Evolutionary conservation across 1,140 invertebrate species (phyloP), one percentile per base, ranked within the genome.

Genomic region (Ditylenchus dipsaci): DNA sequence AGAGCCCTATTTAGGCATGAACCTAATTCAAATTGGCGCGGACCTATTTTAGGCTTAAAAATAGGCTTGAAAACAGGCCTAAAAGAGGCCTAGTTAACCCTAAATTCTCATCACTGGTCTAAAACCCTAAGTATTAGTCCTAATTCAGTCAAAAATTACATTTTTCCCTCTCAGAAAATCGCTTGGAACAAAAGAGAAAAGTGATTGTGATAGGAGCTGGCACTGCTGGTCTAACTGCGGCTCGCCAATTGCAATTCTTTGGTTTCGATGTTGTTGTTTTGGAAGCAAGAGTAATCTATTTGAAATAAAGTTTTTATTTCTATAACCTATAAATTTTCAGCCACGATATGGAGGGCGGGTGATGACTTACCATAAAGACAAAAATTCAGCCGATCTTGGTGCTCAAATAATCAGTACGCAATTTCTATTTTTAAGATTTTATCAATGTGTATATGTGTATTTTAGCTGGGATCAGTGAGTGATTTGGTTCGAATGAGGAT

Each of bases 371-470:
- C 23, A 59, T 49, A 56, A 68, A 26, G 38, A 5, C 11, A 96
- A 95, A 85, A 90, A 90, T 63, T 91, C 90, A 74, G 94, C 94
- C 38, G 94, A 97, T 86, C 86, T 97, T 68, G 95, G 88, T 30
- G 87, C 87, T 11, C 87, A 88, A 86, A 87, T 88, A 21, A 53
- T 53, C 23, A 53, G 49, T 26, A 45, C 11, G 43, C 43, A 45
- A 13, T 45, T 13, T 45, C n/a, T 45, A n/a, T 45, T n/a, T n/a
- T n/a, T n/a, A n/a, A n/a, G n/a, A n/a, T n/a, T n/a, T n/a, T n/a
- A n/a, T n/a, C n/a, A n/a, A n/a, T 45, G 43, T 13, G 11, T 13
- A 11, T 45, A 11, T 45, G n/a, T 38, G 33, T 38, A n/a, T 38
- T 38, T 38, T 11, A 38, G 33, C 33, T 38, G 33, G 33, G 11